Evolutionary conservation across 2,888 invertebrate species (phyloP), one percentile per base, ranked within the genome.

Genomic region (Drosophila melanocephala): DNA sequence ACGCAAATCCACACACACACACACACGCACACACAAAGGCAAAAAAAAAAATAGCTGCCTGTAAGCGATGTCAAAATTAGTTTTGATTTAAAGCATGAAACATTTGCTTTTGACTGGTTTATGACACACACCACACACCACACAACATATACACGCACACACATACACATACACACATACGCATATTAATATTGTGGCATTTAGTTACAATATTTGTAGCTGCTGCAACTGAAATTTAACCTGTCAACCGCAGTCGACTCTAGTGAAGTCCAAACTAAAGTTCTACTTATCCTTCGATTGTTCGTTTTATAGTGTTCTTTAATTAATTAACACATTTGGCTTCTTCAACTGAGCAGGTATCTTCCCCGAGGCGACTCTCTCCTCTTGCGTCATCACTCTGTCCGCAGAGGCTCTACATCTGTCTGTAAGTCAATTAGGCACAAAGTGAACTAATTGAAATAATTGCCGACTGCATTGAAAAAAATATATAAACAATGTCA

Each of bases 391-490:
- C 32, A 22, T 32, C 10, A 9, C 22, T 32, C 44, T 33, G 16
- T 16, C 14, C 7, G 19, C 12, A 28, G 37, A 5, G 12, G 10
- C 44, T 7, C 37, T 53, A 39, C 3, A 19, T 10, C 52, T 30
- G 50, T 50, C 44, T 52, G 52, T 53, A 55, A 80, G 81, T 76
- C 81, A 81, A 81, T 81, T 73, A 77, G 81, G 70, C 81, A 68
- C 63, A 81, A 74, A 84, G 77, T 68, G 65, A 86, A 72, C 74
- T 83, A 83, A 86, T 83, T 83, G 81, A 86, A 83, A 75, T 83
- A 83, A 83, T 86, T 83, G 81, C 75, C 65, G 68, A 50, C 68
- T 72, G 87, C 77, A 77, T 86, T 77, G 87, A 71, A 71, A 69
- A 73, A 69, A 72, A 19, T 77, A 50, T 76, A 75, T 75, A 77